phyloP scores from a whole-genome alignment of 2,888 invertebrate species.

The Coleophora deauratella region DNA sequence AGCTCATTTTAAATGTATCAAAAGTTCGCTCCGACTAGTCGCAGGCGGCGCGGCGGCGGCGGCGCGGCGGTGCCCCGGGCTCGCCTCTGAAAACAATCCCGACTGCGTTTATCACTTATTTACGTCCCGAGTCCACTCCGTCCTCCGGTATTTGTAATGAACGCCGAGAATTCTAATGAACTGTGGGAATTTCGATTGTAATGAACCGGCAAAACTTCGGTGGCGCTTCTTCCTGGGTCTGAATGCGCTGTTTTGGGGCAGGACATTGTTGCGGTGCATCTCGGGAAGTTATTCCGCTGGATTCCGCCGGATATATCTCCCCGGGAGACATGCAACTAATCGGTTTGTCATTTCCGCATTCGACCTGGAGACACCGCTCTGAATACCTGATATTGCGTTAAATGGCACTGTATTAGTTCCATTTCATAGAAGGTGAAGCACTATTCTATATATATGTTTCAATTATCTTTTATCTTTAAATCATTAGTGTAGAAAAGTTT shows the following conservation, averaged over 20 bases:
- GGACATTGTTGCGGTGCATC: slow-evolving; percentile 52
- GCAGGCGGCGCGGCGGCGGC: slow-evolving; percentile 28
- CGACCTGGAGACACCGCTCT: slow-evolving; percentile 45
- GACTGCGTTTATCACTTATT: slow-evolving; percentile 74
- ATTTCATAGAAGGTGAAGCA: no score
- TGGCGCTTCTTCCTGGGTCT: slow-evolving; percentile 36
- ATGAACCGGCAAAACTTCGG: slow-evolving; percentile 47
- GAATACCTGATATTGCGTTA: slow-evolving; percentile 47
- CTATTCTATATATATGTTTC: no score
- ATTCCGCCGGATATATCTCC: slow-evolving; percentile 67
- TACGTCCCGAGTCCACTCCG: slow-evolving; percentile 60
- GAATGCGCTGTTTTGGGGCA: slow-evolving; percentile 37
- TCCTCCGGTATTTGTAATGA: slow-evolving; percentile 66
- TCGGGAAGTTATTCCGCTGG: slow-evolving; percentile 55
- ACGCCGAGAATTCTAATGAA: slow-evolving; percentile 67
- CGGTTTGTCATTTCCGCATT: slow-evolving; percentile 68
- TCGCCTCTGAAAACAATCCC: slow-evolving; percentile 64
- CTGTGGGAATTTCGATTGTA: slow-evolving; percentile 69
- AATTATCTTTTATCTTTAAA: no score
- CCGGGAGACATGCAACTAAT: slow-evolving; percentile 60
- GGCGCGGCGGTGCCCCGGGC: slow-evolving; percentile 14
- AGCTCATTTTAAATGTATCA: slow-evolving; percentile 66
- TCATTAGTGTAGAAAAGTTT: no score
- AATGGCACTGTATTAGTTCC: no score
- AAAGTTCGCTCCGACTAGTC: slow-evolving; percentile 48